Conservation (phyloP, 64 coral and sea anemone species). For the Porites australiensis region DNA sequence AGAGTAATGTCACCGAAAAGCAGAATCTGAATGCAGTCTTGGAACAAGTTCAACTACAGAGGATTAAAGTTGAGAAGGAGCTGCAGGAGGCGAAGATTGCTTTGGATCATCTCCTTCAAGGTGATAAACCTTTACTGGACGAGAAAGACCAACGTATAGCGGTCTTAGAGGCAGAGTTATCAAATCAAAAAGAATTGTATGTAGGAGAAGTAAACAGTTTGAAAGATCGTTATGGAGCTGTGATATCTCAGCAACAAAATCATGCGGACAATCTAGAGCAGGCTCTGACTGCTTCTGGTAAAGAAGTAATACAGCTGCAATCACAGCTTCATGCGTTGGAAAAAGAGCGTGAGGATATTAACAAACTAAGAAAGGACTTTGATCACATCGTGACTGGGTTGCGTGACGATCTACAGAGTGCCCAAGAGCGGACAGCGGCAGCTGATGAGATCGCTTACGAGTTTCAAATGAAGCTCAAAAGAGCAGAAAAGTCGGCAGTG, state of each 20-base stretch:
- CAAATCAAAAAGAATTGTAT: not conserved
- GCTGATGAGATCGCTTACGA: conserved; percentile 60
- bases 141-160: conserved; percentile 6
- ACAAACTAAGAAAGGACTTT: conserved; percentile 63
- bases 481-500: conserved; percentile 53
- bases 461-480: conserved; percentile 65
- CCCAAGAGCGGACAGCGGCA: conserved; percentile 63
- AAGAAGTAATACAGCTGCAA: not conserved
- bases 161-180: conserved; percentile 6
- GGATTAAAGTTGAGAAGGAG: conserved; percentile 28
- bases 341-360: conserved; percentile 29
- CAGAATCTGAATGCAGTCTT: not conserved
- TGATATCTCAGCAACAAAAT: conserved; percentile 37
- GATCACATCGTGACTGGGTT: conserved; percentile 84
- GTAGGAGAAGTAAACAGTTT: not conserved
- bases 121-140: conserved; percentile 3
- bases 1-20: not conserved
- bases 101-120: conserved; percentile 31
- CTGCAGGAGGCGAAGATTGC: not conserved
- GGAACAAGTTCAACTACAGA: conserved; percentile 21
- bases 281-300: not conserved
- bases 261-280: conserved; percentile 17
- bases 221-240: conserved; percentile 24
- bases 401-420: conserved; percentile 79
- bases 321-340: conserved; percentile 39